A percentile compares a stretch with the other conserved stretches of the same genome.
phyloP scores from a whole-genome alignment of 2,113 vertebrate species.

The Solenodon paradoxus region DNA sequence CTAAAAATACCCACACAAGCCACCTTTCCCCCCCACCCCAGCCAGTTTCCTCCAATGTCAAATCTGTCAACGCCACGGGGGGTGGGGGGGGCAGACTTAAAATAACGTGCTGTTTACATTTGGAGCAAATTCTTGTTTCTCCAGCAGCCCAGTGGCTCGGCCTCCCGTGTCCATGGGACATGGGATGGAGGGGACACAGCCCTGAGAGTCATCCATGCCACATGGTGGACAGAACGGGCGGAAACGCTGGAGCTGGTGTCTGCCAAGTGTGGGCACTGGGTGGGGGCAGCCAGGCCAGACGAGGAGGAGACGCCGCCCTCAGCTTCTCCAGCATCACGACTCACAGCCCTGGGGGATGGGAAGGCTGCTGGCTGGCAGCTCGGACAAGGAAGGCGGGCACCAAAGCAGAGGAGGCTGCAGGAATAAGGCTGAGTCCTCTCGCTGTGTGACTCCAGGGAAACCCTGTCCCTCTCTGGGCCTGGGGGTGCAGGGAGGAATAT shows the following conservation, averaged over 20 bases:
- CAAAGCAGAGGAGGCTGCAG: too few species aligned
- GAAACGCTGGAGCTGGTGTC: background rate
- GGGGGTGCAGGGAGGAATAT: too few species aligned
- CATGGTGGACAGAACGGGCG: background rate
- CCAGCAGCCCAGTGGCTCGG: background rate
- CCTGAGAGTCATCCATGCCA: conserved; percentile 81
- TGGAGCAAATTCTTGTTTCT: conserved; percentile 53
- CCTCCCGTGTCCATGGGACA: background rate
- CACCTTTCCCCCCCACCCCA: background rate
- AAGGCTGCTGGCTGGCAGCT: too few species aligned
- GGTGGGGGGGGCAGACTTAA: conserved; percentile 16
- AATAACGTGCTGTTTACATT: conserved; percentile 74
- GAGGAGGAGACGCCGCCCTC: too few species aligned
- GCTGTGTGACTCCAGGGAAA: too few species aligned
- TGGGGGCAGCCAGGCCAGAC: too few species aligned
- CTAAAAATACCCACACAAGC: conserved; percentile 61
- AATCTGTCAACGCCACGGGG: conserved; percentile 37
- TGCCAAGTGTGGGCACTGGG: too few species aligned
- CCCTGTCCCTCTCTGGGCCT: too few species aligned
- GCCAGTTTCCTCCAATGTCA: conserved; percentile 53
- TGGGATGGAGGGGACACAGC: background rate
- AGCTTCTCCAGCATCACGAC: too few species aligned
- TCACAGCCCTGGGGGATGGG: too few species aligned
- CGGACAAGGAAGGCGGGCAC: too few species aligned
- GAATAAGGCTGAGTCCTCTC: too few species aligned